Evolutionary conservation across 2,113 vertebrate genomes (phyloP), one percentile per base, ranked within the genome.

Genomic region (Sterrhoptilus dennistouni): DNA sequence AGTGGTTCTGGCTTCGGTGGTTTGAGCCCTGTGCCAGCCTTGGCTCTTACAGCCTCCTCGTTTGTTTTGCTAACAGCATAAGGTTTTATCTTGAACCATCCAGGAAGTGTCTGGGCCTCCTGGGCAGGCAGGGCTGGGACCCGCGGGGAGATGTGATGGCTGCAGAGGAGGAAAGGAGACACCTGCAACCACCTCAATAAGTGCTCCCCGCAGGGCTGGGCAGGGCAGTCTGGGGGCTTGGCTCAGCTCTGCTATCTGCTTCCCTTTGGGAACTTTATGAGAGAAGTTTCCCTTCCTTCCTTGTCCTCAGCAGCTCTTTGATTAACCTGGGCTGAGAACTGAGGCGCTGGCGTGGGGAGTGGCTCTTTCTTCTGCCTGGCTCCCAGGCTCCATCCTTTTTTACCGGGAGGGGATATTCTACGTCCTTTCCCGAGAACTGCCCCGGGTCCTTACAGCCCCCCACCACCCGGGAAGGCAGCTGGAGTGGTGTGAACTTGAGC

Each of bases 41-140:
- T 96, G 95, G 93, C 94, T 97, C 95, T 92, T 80, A 54, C 88
- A 96, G 76, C 68, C 89, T 92, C 83, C 89, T 95, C 52, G 76
- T 97, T 97, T 97, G 94, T 96, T 97, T 97, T 96, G 94, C 96
- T 97, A 97, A 97, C 89, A 97, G 86, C 93, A 77, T 53, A 90
- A 95, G 93, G 94, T 95, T 96, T 97, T 97, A 96, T 97, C 94
- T 90, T 74, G 94, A 96, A 84, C 91, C 65, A 27, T 90, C 80
- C 89, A 88, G 96, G 96, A 97, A 96, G 94, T 54, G 95, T 96
- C 96, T 95, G 96, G 94, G 94, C 94, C 96, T 95, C 83, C 94
- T 90, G 83, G 94, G 91, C 95, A 96, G 47, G 95, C 91, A 95
- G 60, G 91, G 83, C 93, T 82, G 83, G 83, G 91, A 74, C 96